Conservation (phyloP, 2,797 vertebrate species). For the Lacerta agilis region DNA sequence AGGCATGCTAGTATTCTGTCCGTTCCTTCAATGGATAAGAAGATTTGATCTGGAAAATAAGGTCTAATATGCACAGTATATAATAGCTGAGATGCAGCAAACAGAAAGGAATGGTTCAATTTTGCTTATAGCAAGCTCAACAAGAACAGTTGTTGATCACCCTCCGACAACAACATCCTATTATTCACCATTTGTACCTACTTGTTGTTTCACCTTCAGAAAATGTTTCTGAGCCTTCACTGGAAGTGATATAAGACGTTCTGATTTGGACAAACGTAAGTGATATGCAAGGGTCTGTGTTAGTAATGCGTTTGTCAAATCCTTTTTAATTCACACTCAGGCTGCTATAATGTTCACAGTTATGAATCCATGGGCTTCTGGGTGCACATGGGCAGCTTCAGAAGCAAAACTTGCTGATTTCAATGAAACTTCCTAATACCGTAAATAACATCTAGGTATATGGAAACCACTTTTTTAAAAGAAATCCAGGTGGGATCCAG, state of each 20-base stretch:
- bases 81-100: not conserved
- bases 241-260: not conserved
- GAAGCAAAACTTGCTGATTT: too few species aligned
- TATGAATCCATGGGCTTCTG: too few species aligned
- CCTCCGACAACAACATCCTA: not conserved
- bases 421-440: too few species aligned
- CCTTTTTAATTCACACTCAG: too few species aligned
- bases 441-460: too few species aligned
- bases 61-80: not conserved
- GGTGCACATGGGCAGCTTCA: too few species aligned
- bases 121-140: not conserved
- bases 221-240: not conserved
- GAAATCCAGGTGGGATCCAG: too few species aligned
- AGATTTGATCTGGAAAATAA: not conserved
- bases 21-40: not conserved
- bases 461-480: too few species aligned
- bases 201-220: not conserved
- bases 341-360: too few species aligned
- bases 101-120: not conserved
- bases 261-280: too few species aligned
- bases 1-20: not conserved
- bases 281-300: not conserved
- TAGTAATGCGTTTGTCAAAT: not conserved
- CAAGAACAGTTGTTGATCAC: too few species aligned
- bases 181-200: not conserved